Conservation (phyloP, 2,888 invertebrate species). For the Zaprionus lineosus region DNA sequence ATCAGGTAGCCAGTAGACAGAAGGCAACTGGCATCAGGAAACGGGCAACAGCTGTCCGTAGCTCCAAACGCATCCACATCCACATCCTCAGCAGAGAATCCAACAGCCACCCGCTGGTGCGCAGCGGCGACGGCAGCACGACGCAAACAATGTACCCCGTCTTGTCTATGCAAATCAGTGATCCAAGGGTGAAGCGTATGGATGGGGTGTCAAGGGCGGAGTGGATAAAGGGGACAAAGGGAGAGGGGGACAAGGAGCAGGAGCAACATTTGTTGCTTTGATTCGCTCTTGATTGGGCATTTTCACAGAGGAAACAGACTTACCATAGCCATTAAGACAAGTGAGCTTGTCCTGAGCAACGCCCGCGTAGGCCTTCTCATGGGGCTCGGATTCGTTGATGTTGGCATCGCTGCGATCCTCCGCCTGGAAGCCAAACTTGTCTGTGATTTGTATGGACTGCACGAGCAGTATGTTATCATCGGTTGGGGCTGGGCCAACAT, state of each 20-base stretch:
- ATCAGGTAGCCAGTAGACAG: conserved; percentile 12
- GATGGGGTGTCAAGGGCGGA: too few species aligned
- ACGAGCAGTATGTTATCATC: conserved; percentile 94
- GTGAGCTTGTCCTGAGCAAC: conserved; percentile 84
- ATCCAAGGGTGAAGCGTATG: too few species aligned
- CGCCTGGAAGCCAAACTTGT: conserved; percentile 94
- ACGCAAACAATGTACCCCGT: conserved; percentile 51
- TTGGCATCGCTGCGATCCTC: conserved; percentile 81
- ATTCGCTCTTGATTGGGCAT: conserved; percentile 72
- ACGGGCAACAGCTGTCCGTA: conserved; percentile 19
- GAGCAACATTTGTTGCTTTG: conserved; percentile 36
- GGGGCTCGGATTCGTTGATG: conserved; percentile 84
- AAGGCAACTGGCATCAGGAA: not conserved
- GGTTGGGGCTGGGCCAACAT: conserved; percentile 80
- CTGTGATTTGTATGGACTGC: conserved; percentile 95
- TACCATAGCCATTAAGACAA: conserved; percentile 83
- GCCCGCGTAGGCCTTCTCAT: conserved; percentile 89
- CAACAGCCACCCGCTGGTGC: conserved; percentile 47
- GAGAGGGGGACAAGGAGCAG: too few species aligned
- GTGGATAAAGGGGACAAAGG: too few species aligned
- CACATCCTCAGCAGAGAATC: too few species aligned
- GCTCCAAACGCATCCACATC: conserved; percentile 37
- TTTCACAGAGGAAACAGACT: conserved; percentile 72
- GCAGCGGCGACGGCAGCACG: conserved; percentile 52
- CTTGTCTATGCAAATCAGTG: conserved; percentile 73